Conservation (phyloP, 23 tunicate genomes). For the Trididemnum nubilum region DNA sequence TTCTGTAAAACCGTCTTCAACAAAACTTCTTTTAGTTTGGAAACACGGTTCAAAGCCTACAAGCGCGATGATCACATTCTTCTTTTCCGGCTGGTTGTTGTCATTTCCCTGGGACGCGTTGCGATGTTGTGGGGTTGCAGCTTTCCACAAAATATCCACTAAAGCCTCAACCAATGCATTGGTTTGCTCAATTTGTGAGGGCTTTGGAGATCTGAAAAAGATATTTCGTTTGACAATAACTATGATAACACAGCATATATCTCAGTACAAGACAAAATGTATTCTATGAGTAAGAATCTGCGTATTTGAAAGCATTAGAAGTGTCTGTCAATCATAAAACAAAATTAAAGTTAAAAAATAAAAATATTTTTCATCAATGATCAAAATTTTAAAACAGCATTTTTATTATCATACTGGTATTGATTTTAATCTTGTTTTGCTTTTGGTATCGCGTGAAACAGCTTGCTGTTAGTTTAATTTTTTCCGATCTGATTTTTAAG, state of each 20-base stretch:
- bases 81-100: constrained; percentile 8
- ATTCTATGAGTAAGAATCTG: too few relatives aligned
- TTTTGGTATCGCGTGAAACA: too few relatives aligned
- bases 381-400: too few relatives aligned
- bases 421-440: too few relatives aligned
- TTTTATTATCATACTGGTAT: too few relatives aligned
- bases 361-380: too few relatives aligned
- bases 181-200: constrained; percentile 42
- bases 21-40: constrained; percentile 55
- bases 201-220: constrained; percentile 81
- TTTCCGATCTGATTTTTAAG: too few relatives aligned
- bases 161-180: constrained; percentile 61
- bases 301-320: not conserved
- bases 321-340: too few relatives aligned
- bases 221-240: too few relatives aligned
- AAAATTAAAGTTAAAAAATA: too few relatives aligned
- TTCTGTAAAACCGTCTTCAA: constrained; percentile 79
- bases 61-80: constrained; percentile 50
- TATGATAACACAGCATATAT: not conserved
- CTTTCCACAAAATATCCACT: constrained; percentile 72
- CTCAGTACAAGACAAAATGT: not conserved
- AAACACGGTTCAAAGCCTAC: constrained; percentile 61
- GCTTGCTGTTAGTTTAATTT: too few relatives aligned
- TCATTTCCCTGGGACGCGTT: constrained; percentile 34
- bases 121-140: constrained; percentile 13